Conservation (phyloP, 1,140 invertebrate genomes). For the Pseudoatta argentina region DNA sequence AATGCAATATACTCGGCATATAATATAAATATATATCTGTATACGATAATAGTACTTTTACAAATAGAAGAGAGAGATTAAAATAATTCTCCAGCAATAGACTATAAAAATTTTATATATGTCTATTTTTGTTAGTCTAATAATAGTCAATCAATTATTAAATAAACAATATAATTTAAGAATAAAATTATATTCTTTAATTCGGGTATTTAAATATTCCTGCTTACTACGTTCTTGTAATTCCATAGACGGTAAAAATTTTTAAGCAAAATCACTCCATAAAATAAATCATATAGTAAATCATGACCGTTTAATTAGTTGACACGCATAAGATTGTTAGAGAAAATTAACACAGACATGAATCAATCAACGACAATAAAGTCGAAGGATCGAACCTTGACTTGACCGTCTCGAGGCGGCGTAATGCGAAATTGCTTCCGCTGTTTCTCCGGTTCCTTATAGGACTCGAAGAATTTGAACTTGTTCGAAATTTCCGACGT, state of each 20-base stretch:
- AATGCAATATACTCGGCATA: background rate
- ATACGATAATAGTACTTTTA: background rate
- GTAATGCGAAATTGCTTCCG: slow-evolving; percentile 94
- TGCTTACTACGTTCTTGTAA: background rate
- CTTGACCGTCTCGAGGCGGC: slow-evolving; percentile 92
- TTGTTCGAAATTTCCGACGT: slow-evolving; percentile 93
- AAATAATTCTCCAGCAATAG: background rate
- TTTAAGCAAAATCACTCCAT: background rate
- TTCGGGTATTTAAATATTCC: background rate
- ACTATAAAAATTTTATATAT: background rate
- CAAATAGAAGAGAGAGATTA: background rate
- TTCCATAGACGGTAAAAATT: background rate
- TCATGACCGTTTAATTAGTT: slow-evolving; percentile 22
- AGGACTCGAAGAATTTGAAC: slow-evolving; percentile 97
- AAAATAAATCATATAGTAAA: background rate
- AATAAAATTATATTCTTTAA: background rate
- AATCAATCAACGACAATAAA: slow-evolving; percentile 36
- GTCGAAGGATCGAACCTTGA: slow-evolving; percentile 86
- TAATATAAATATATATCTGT: background rate
- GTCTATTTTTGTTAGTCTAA: background rate
- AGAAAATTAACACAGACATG: slow-evolving; percentile 8
- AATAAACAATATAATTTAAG: slow-evolving; percentile 3
- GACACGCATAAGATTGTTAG: slow-evolving; percentile 42
- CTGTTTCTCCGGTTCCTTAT: slow-evolving; percentile 90
- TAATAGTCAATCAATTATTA: background rate